Evolutionary conservation across 2,888 invertebrate species (phyloP), one percentile per base, ranked within the genome.

Genomic region (Ommatoiulus sabulosus): DNA sequence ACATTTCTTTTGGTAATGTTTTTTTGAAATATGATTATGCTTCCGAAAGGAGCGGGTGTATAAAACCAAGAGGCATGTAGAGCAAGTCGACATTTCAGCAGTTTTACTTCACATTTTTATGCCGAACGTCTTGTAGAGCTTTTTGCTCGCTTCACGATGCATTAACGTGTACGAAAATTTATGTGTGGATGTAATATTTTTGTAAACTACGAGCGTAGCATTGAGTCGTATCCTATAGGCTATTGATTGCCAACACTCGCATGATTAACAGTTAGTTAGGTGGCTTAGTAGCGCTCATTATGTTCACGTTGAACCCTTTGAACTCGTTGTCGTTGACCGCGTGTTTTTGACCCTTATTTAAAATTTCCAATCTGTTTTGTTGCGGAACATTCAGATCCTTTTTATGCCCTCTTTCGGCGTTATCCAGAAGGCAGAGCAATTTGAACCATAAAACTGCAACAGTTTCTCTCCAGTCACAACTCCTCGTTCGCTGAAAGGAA

Each of bases 11-110:
- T 6, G 72, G 72, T 72, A 72, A 63, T 63, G 63, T n/a, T 63
- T 63, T 63, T 72, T 72, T 72, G 20, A 72, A 72, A 72, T 72
- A 72, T 72, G 72, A 72, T 24, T 72, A 72, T 72, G 72, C 72
- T 24, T 72, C 72, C 72, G 72, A 72, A 24, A 20, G 24, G 72
- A 24, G 72, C 6, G 72, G 72, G 24, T 72, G 24, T 72, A 72
- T 24, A 72, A 20, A 5, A 72, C n/a, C n/a, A 8, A 72, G 20
- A 72, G 20, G n/a, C 72, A 20, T 24, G 17, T 63, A 63, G 63
- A 63, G 63, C 63, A 63, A 17, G 63, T 63, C 63, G 63, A n/a
- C 63, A 63, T 63, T 63, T 63, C 63, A n/a, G 15, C 63, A 63
- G n/a, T 63, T 63, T 63, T 63, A 63, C 63, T 63, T 63, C 3